A percentile compares a stretch with the other conserved stretches of the same genome.
phyloP scores from a whole-genome alignment of 2,113 vertebrate genomes.

The Pogonocichla stellata region DNA sequence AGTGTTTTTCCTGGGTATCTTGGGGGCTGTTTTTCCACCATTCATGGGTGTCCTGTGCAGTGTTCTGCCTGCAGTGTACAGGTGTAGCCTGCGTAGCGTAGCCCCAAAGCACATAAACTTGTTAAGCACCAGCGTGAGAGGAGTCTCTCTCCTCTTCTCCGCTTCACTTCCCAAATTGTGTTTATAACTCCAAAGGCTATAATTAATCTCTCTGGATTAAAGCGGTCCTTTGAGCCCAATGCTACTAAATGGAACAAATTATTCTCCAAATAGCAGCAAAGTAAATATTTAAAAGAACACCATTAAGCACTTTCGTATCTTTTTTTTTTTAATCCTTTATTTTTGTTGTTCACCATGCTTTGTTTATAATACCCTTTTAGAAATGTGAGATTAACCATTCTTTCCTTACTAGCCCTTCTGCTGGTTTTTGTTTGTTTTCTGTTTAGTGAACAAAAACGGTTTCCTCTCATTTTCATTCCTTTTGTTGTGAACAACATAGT shows the following conservation, averaged over 20 bases:
- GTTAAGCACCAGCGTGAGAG: not conserved
- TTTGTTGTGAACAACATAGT: conserved; percentile 6
- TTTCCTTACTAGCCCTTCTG: not conserved
- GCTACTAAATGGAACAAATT: conserved; percentile 63
- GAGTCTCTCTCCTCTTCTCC: not conserved
- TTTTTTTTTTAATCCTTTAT: not conserved
- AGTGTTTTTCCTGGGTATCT: not conserved
- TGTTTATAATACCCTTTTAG: conserved; percentile 22
- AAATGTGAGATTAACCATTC: conserved; percentile 33
- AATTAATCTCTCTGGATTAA: conserved; percentile 70
- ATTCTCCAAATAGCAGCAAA: conserved; percentile 52
- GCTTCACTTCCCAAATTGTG: not conserved
- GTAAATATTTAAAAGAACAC: conserved; percentile 60
- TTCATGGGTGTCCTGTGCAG: not conserved
- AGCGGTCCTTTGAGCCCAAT: conserved; percentile 47
- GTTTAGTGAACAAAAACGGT: not conserved
- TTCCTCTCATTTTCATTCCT: conserved; percentile 16
- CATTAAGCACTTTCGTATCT: not conserved
- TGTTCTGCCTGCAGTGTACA: not conserved
- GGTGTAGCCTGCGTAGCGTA: not conserved
- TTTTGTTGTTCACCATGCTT: conserved; percentile 41
- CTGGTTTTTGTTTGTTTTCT: not conserved
- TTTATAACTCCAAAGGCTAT: conserved; percentile 35
- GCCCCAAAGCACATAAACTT: not conserved
- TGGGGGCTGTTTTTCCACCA: fast-evolving